phyloP scores from a whole-genome alignment of 2,888 invertebrate species.

The Sarcophaga subvicina region DNA sequence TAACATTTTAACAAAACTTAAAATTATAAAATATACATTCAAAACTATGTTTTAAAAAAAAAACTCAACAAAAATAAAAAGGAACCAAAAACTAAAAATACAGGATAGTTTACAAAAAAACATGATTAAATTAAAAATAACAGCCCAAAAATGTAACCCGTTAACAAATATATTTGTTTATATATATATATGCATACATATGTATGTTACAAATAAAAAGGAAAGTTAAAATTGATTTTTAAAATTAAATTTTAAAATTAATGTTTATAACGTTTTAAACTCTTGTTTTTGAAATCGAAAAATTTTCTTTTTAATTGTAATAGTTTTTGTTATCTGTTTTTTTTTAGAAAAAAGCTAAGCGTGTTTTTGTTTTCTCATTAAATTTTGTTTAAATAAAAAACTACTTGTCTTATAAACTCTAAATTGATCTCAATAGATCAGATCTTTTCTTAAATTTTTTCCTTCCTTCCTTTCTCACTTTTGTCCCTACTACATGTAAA shows the following conservation, averaged over 20 bases:
- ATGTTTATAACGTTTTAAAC: no score
- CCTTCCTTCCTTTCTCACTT: no score
- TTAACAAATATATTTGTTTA: slow-evolving; percentile 8
- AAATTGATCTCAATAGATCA: no score
- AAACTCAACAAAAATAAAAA: no score
- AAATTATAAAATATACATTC: slow-evolving; percentile 11
- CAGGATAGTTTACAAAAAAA: slow-evolving; percentile 25
- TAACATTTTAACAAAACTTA: slow-evolving; percentile 25
- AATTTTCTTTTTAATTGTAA: no score
- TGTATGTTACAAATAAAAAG: no score
- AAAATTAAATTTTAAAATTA: no score
- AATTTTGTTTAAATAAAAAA: slow-evolving; percentile 37
- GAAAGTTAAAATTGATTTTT: background rate
- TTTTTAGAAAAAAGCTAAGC: slow-evolving; percentile 62
- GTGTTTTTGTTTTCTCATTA: slow-evolving; percentile 50
- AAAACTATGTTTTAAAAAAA: no score
- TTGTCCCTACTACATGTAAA: no score
- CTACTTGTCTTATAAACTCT: slow-evolving; percentile 43
- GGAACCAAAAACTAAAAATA: slow-evolving; percentile 34
- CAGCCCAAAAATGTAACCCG: slow-evolving; percentile 59
- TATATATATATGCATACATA: no score
- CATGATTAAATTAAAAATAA: slow-evolving; percentile 28
- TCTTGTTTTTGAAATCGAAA: no score
- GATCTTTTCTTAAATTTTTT: no score
- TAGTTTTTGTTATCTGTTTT: slow-evolving; percentile 11